phyloP scores from a whole-genome alignment of 2,113 vertebrate species.

The Salvator merianae region DNA sequence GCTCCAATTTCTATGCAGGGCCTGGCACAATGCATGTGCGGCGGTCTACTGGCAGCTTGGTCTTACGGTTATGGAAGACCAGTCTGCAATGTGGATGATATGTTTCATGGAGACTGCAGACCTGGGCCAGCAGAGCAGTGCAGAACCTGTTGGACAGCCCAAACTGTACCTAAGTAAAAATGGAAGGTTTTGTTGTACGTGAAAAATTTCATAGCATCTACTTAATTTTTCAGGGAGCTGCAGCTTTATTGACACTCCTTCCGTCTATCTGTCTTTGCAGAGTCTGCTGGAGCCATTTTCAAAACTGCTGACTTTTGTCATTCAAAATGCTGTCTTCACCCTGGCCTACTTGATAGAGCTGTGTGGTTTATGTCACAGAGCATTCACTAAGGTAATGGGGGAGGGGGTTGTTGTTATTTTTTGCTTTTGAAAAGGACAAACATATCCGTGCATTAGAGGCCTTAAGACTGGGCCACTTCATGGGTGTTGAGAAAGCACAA shows the following conservation, averaged over 20 bases:
- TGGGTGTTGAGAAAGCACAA: no score
- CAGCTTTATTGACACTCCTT: conserved; percentile 45
- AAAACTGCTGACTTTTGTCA: conserved; percentile 95
- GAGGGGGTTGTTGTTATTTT: neutral
- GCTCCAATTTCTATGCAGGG: no score
- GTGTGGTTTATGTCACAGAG: conserved; percentile 94
- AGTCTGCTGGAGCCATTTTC: conserved; percentile 97
- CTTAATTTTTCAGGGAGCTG: conserved; percentile 42
- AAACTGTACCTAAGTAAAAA: conserved; percentile 39
- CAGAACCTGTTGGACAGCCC: conserved; percentile 3
- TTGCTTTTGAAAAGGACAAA: no score
- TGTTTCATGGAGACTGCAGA: no score
- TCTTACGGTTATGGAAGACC: no score
- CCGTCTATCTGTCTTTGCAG: conserved; percentile 73
- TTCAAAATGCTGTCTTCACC: conserved; percentile 95
- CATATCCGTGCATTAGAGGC: no score
- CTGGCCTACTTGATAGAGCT: conserved; percentile 95
- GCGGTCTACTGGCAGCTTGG: no score
- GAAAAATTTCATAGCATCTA: conserved; percentile 17
- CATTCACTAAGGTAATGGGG: conserved; percentile 94
- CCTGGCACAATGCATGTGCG: no score
- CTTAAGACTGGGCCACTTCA: no score
- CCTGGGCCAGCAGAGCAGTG: no score
- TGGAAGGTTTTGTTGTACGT: conserved; percentile 25
- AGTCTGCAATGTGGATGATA: no score